phyloP scores from a whole-genome alignment of 37 sponge, comb jelly and placozoan species.

The Dysidea cf. avara region DNA sequence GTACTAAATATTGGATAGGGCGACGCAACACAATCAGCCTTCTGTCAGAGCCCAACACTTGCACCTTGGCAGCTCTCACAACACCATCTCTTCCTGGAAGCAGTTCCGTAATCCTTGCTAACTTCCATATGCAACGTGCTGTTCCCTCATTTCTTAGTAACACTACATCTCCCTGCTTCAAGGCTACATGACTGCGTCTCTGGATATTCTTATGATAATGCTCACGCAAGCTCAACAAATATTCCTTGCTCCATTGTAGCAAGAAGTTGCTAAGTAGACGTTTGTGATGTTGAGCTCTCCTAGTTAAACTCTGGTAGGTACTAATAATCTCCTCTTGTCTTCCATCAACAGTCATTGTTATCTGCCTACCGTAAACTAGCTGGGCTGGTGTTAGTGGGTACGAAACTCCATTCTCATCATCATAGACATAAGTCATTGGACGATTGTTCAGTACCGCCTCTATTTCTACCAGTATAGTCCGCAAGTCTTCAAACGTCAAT shows the following conservation, averaged over 20 bases:
- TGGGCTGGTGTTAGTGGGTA: background rate
- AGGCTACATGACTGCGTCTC: background rate
- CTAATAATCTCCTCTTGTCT: background rate
- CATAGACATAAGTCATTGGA: background rate
- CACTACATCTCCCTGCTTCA: background rate
- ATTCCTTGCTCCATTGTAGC: conserved; percentile 2
- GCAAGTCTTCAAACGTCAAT: background rate
- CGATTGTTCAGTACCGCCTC: background rate
- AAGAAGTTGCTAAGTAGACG: background rate
- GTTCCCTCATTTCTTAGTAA: background rate
- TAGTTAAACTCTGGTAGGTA: background rate
- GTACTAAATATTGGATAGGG: background rate
- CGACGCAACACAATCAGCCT: background rate
- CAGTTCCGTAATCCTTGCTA: background rate
- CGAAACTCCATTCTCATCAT: background rate
- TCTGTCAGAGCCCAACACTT: background rate
- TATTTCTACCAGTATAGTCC: background rate
- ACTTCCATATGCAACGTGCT: background rate
- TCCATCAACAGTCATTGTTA: background rate
- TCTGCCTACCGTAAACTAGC: background rate
- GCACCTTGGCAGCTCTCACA: conserved; percentile 1
- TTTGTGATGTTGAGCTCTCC: background rate
- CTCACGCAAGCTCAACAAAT: background rate
- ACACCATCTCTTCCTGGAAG: background rate
- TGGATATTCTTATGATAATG: background rate